Base-by-base conservation (phyloP, 2,888 invertebrate genomes). In the Drosophila mulleri region DNA sequence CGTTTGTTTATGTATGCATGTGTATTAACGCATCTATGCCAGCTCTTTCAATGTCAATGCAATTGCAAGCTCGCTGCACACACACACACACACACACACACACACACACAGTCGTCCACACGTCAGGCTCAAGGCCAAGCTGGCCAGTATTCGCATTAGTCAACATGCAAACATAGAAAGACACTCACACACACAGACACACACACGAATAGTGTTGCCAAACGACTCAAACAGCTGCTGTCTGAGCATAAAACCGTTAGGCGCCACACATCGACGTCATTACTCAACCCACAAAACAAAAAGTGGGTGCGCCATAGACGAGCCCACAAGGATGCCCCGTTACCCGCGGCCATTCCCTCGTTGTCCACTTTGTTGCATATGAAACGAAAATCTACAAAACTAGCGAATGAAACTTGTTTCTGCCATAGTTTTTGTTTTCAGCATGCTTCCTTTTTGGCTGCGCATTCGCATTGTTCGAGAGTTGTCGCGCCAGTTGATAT, bases 11-110 rank as follows among this genome's bases (percentile, higher is more conserved):
- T 5, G 26, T 26, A 7, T 50, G 35, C 52, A 23, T 44, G 41
- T 29, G 20, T 39, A 60, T 20, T 68, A 69, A 63, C 83, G 72
- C 77, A 80, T 88, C 78, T 67, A 66, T 74, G 67, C 60, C 85
- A 71, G 64, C 75, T 78, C 78, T 88, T 90, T 85, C 86, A 90
- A 90, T 86, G 86, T 79, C 89, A 90, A 74, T 88, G 78, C 74
- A 78, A 75, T 59, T 68, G 68, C 88, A 87, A 78, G 72, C 73
- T 77, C 67, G 61, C 57, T 37, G 42, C 61, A 54, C 53, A 68
- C 50, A 60, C 42, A 69, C 60, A 41, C 52, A 26, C 26, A 26
- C 26, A 69, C 60, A 41, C 52, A 26, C 26, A 26, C 26, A 32
- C 41, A 47, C 26, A 14, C 14, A 35, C 52, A 29, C 14, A 53